These are phyloP conservation scores for Tetrao urogallus DNA, from an alignment of 2,113 vertebrate genomes.

Conservation along the genomic window DNA sequence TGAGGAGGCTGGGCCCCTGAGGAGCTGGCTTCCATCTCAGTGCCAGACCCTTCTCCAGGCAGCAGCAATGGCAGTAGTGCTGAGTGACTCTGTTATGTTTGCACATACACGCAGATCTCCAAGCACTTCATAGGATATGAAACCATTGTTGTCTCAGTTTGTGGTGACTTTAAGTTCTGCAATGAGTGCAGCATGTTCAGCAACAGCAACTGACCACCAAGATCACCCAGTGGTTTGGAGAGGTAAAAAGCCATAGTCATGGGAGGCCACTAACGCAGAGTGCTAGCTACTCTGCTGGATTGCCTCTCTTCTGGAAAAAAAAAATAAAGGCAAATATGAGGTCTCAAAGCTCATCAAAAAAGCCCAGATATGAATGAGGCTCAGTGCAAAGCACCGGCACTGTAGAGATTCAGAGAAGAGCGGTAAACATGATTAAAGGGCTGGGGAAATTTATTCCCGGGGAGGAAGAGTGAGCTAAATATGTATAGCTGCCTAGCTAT, in stretches of 20 bases:
- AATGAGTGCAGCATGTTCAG: background rate
- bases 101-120: background rate
- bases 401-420: constrained; percentile 32
- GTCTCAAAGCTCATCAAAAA: background rate
- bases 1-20: background rate
- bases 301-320: background rate
- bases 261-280: background rate
- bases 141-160: background rate
- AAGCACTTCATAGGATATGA: background rate
- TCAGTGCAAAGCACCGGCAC: constrained; percentile 16
- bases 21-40: background rate
- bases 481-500: constrained; percentile 49
- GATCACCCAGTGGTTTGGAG: background rate
- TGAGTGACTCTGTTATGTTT: background rate
- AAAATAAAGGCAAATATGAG: constrained; percentile 12
- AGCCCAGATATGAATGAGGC: constrained; percentile 18
- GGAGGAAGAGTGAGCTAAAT: constrained; percentile 39
- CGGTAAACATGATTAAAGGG: constrained; percentile 56
- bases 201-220: background rate
- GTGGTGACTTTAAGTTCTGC: background rate
- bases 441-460: constrained; percentile 52
- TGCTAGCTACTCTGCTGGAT: background rate
- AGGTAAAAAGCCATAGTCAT: background rate
- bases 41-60: background rate
- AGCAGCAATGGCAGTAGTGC: background rate